Base-by-base conservation (phyloP, 2,797 vertebrate species). In the Crocodylus rhombifer region DNA sequence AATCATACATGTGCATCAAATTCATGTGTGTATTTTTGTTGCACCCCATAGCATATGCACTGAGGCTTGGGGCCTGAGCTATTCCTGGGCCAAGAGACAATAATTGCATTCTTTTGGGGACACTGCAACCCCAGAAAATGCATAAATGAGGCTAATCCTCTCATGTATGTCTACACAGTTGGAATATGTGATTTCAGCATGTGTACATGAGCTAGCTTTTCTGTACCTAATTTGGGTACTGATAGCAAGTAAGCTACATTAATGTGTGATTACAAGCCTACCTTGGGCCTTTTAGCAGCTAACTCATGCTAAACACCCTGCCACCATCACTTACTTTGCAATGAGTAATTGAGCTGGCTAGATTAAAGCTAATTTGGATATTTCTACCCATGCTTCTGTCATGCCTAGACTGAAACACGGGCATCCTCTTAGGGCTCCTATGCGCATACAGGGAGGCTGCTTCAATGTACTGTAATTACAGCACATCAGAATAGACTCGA, bases 31-130 rank as follows among this genome's bases (percentile, higher is more conserved):
- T 51, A 8, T 65, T 83, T 86, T 3, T 23, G 18, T 55, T 76
- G 16, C 3, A 16, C 12, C 5, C 4, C 11, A 28, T 80, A 42
- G 3, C 21, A 12, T 42, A 14, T 57, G 67, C 79, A 17, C 28
- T 69, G 67, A 36, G 78, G 16, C 58, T 2, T 2, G 23, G n/a
- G 21, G 14, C 12, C 4, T 3, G 65, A 77, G 26, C n/a, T 78
- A 30, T 77, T 33, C 26, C 14, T 77, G 42, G 76, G 23, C 63
- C 30, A 69, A 12, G 18, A 86, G 36, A 23, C 15, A 92, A 82
- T 77, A 4, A 13, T 57, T 8, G 11, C 3, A 0, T 63, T 8
- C 0, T 77, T 76, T 88, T 0, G 0, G 8, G 12, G 2, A 0
- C 33, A 5, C 8, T 61, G 10, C 33, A 26, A 0, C 0, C 74